Evolutionary conservation across 2,888 invertebrate genomes (phyloP).

Genomic region (Drosophila recens): DNA sequence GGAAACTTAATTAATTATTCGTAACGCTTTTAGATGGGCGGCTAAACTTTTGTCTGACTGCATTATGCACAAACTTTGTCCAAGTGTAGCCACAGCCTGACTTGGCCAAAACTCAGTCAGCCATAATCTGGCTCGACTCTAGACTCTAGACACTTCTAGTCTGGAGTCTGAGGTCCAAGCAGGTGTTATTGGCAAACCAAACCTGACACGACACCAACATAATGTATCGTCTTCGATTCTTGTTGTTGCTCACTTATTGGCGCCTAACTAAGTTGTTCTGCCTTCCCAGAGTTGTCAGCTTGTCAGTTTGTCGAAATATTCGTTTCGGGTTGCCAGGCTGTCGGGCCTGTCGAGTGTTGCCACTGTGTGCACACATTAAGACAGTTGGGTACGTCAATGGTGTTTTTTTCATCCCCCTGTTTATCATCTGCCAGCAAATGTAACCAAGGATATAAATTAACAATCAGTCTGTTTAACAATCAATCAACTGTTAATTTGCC

Average conservation of each 20-base stretch:
- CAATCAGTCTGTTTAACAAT: constrained; percentile 20
- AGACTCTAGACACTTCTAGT: background rate
- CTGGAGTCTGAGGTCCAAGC: background rate
- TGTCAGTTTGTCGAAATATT: no score
- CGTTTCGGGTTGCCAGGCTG: background rate
- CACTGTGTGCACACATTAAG: background rate
- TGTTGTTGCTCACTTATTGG: constrained; percentile 17
- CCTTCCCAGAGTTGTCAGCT: constrained; percentile 21
- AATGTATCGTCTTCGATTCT: constrained; percentile 18
- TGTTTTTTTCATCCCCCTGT: background rate
- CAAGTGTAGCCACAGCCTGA: constrained; percentile 15
- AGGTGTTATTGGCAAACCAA: constrained; percentile 22
- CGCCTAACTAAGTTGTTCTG: constrained; percentile 34
- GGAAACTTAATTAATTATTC: constrained; percentile 65
- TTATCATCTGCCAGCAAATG: constrained; percentile 14
- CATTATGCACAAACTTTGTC: constrained; percentile 62
- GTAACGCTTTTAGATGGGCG: constrained; percentile 38
- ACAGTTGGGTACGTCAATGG: constrained; percentile 15
- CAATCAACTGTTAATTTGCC: constrained; percentile 20
- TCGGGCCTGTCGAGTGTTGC: background rate
- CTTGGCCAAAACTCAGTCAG: background rate
- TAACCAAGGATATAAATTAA: constrained; percentile 19
- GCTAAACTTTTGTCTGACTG: constrained; percentile 57
- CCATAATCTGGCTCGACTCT: background rate
- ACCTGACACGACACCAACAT: constrained; percentile 11